These are phyloP conservation scores for Lophotis ruficrista DNA, from an alignment of 2,113 vertebrate species.

Conservation along the genomic window DNA sequence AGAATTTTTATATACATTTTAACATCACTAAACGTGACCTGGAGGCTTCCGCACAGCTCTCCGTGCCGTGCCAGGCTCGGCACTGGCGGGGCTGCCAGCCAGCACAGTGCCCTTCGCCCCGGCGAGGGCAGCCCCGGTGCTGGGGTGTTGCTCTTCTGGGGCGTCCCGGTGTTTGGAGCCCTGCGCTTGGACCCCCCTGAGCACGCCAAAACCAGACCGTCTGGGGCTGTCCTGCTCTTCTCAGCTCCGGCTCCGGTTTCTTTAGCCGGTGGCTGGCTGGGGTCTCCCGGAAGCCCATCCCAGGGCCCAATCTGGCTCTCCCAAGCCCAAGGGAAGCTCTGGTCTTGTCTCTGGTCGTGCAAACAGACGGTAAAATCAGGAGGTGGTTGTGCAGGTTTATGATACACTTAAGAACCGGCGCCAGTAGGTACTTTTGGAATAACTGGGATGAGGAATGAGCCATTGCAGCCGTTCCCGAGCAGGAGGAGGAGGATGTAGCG, in stretches of 20 bases:
- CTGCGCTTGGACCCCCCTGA: not conserved
- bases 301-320: too few species aligned
- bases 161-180: fast-evolving
- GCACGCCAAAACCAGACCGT: fast-evolving
- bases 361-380: not conserved
- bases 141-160: not conserved
- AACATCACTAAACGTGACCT: too few species aligned
- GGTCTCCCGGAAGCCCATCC: too few species aligned
- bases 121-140: not conserved
- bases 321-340: not conserved
- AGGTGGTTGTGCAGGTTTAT: not conserved
- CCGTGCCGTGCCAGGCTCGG: too few species aligned
- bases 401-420: fast-evolving
- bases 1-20: too few species aligned
- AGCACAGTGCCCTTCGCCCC: not conserved
- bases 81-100: not conserved
- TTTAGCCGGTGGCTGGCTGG: not conserved
- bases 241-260: not conserved
- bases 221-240: not conserved
- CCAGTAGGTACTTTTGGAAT: not conserved
- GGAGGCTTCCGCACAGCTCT: too few species aligned
- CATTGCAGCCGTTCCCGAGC: not conserved
- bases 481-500: not conserved
- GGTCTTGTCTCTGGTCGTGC: not conserved
- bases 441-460: fast-evolving